Evolutionary conservation across 2,888 invertebrate species (phyloP).

Genomic region (Metallyticus violacea): DNA sequence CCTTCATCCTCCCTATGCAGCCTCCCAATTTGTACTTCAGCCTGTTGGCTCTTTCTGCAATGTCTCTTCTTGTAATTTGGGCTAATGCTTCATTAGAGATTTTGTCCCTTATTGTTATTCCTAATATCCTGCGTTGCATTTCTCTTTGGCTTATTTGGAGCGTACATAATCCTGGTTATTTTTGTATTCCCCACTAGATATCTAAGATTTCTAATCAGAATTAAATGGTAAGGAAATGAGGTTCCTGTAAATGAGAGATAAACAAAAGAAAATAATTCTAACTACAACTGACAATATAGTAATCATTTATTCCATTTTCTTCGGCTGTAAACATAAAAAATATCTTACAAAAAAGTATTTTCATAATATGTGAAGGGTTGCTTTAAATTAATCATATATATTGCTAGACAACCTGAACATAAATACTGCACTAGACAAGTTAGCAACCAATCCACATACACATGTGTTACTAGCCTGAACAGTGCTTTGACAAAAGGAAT

Average conservation of each 20-base stretch:
- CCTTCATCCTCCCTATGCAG: too few species aligned
- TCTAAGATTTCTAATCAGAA: too few species aligned
- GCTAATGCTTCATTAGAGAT: too few species aligned
- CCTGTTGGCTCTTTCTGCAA: too few species aligned
- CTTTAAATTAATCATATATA: background rate
- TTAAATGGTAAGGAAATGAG: too few species aligned
- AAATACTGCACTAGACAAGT: slow-evolving; percentile 3
- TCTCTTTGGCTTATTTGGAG: too few species aligned
- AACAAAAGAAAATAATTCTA: background rate
- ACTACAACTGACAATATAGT: slow-evolving; percentile 15
- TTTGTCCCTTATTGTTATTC: too few species aligned
- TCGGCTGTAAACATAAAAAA: slow-evolving; percentile 33
- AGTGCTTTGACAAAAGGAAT: slow-evolving; percentile 12
- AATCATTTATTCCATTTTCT: slow-evolving; percentile 28
- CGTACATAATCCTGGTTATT: too few species aligned
- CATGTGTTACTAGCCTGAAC: background rate
- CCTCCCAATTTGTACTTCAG: too few species aligned
- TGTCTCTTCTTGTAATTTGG: too few species aligned
- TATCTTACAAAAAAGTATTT: slow-evolving; percentile 26
- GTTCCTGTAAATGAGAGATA: background rate
- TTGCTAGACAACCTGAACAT: background rate
- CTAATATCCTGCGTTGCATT: too few species aligned
- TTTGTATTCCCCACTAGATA: too few species aligned
- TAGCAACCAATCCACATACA: background rate
- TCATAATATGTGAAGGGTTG: background rate